Evolutionary conservation across 2,113 vertebrate genomes (phyloP), one percentile per base, ranked within the genome.

Genomic region (Oncorhynchus masou): DNA sequence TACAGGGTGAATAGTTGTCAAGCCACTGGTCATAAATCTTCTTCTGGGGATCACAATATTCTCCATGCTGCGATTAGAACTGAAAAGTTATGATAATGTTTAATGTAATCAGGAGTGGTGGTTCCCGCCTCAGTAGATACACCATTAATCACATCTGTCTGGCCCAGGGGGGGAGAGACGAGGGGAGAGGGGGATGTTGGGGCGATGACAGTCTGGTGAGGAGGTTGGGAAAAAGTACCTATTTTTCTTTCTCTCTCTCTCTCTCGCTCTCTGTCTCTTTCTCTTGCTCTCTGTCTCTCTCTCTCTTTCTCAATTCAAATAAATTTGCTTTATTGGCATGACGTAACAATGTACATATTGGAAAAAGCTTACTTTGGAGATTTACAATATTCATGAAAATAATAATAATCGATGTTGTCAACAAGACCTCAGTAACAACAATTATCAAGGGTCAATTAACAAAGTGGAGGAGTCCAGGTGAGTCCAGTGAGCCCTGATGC

Each of bases 91-190:
- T 89, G 84, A 89, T 90, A 91, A 88, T 86, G 83, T 89, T 90
- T 83, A 69, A 79, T 76, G 74, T 78, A 85, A 73, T 84, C 34
- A 4, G 77, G 79, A 81, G 84, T 84, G 80, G 39, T 71, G 45
- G 69, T 68, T 76, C 80, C 83, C 62, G 74, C 84, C 83, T 82
- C 75, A 75, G 76, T 75, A 75, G 80, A 81, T 75, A 72, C 27
- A 20, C 77, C 86, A 90, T 90, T 86, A 90, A 91, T 90, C 88
- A 91, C 89, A 70, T 78, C 83, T 90, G 90, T 89, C 88, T 49
- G 31, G 64, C 15, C 12, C 20, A 20, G 27, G 27, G 73, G 76
- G 71, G 76, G 70, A 73, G 86, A 75, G 49, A 8, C 74, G 71
- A 74, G 29, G 73, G 19, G 45, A 59, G 70, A 77, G 67, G 68